Conservation (phyloP, 2,113 vertebrate genomes). For the Sinocyclocheilus anophthalmus region DNA sequence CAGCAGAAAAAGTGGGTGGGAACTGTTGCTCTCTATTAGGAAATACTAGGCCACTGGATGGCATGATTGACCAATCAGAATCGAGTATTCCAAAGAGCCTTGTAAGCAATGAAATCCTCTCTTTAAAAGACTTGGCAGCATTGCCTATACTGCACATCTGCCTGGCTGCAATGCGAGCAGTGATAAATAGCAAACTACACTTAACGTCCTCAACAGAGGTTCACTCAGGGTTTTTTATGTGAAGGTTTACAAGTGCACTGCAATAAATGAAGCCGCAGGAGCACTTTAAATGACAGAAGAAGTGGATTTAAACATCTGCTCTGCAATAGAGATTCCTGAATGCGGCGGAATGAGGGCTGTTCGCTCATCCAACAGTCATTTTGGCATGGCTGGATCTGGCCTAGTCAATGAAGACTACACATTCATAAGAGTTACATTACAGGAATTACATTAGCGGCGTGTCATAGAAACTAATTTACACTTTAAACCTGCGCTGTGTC, state of each 20-base stretch:
- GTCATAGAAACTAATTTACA: conserved; percentile 55
- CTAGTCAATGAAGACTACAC: conserved; percentile 47
- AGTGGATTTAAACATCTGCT: conserved; percentile 73
- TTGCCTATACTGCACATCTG: conserved; percentile 62
- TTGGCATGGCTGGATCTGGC: conserved; percentile 55
- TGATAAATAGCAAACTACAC: conserved; percentile 81
- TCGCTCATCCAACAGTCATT: conserved; percentile 50
- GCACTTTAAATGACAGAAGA: conserved; percentile 79
- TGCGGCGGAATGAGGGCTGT: conserved; percentile 47
- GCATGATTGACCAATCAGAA: not conserved
- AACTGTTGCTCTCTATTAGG: not conserved
- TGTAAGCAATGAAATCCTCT: conserved; percentile 35
- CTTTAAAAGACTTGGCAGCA: conserved; percentile 59
- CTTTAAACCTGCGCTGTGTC: conserved; percentile 43
- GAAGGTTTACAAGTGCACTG: conserved; percentile 77
- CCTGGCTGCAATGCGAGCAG: conserved; percentile 57
- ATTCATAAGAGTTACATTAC: conserved; percentile 54
- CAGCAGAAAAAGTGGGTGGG: not conserved
- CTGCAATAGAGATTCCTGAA: conserved; percentile 61
- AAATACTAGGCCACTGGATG: not conserved
- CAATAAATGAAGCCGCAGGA: conserved; percentile 76
- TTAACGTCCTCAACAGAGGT: conserved; percentile 71
- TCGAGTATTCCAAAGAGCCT: not conserved
- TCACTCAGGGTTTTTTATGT: conserved; percentile 63
- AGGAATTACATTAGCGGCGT: conserved; percentile 50